Evolutionary conservation across 2,888 invertebrate genomes (phyloP).

Genomic region (Dysmachus trigonus): DNA sequence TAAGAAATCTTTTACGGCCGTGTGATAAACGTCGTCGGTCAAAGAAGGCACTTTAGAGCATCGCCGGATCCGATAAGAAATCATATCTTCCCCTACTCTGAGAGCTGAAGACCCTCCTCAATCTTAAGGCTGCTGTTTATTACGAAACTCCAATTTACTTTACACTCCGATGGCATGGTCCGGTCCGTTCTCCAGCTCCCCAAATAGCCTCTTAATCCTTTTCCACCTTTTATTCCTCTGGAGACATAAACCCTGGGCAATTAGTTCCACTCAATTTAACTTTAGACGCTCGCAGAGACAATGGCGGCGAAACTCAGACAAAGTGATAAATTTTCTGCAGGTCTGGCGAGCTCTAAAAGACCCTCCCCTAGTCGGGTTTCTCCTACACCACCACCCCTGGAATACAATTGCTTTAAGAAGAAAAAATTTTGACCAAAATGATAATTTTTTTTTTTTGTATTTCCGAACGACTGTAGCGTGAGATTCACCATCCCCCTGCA

Average conservation of each 20-base stretch:
- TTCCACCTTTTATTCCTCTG: constrained; percentile 37
- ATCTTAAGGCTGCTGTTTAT: constrained; percentile 8
- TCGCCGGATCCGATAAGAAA: constrained; percentile 1
- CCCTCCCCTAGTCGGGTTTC: neutral
- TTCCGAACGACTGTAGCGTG: neutral
- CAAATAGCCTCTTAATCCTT: constrained; percentile 35
- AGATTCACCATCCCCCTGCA: neutral
- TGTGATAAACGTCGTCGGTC: constrained; percentile 27
- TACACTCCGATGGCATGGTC: neutral
- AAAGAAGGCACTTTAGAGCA: neutral
- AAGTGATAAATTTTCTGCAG: constrained; percentile 39
- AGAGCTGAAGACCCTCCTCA: neutral
- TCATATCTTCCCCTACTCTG: neutral
- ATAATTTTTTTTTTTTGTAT: neutral
- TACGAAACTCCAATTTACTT: constrained; percentile 34
- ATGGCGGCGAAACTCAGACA: constrained; percentile 37
- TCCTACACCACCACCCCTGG: neutral
- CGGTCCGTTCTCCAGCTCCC: neutral
- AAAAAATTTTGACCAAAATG: constrained; percentile 32
- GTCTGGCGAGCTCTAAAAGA: neutral
- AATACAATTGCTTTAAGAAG: neutral
- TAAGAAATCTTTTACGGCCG: neutral
- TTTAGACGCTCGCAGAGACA: constrained; percentile 34
- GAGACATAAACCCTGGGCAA: constrained; percentile 41
- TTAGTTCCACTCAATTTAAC: constrained; percentile 42